A percentile compares a stretch with the other conserved stretches of the same genome.
Evolutionary conservation across 2,113 vertebrate genomes (phyloP).

Genomic region (rabbit (Oryctolagus cuniculus)): DNA sequence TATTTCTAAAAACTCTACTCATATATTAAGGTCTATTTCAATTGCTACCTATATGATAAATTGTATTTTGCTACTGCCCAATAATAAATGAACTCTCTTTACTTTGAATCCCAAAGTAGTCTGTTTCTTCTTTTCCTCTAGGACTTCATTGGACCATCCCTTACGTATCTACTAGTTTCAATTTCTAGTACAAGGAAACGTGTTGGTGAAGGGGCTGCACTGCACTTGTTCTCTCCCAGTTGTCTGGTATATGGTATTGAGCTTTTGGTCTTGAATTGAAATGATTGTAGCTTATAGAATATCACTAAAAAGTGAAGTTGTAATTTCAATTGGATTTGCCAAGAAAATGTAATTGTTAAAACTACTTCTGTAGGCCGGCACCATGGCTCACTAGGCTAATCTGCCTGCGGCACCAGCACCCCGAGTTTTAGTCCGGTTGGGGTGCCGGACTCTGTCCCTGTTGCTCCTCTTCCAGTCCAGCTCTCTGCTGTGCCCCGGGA

Average conservation of each 20-base stretch:
- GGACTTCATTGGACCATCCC: accelerated
- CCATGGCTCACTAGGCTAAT: too few species aligned
- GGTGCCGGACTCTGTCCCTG: too few species aligned
- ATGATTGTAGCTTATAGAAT: neutral
- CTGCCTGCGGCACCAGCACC: too few species aligned
- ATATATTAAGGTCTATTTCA: neutral
- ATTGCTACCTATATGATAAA: neutral
- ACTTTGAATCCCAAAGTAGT: neutral
- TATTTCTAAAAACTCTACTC: neutral
- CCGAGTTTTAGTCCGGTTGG: too few species aligned
- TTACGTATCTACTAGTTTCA: neutral
- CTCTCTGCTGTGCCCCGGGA: too few species aligned
- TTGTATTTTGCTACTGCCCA: neutral
- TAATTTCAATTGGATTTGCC: neutral
- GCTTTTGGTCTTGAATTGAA: neutral
- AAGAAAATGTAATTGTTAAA: constrained; percentile 12
- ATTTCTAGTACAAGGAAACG: neutral
- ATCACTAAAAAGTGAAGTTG: constrained; percentile 6
- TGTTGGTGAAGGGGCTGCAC: neutral
- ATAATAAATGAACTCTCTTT: neutral
- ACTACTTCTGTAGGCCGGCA: neutral
- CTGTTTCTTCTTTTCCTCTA: neutral
- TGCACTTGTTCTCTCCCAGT: neutral
- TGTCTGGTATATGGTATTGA: neutral
- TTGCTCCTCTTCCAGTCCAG: too few species aligned